Evolutionary conservation across 2,797 vertebrate species (phyloP), one percentile per base, ranked within the genome.

Genomic region (Galaxias olidus): DNA sequence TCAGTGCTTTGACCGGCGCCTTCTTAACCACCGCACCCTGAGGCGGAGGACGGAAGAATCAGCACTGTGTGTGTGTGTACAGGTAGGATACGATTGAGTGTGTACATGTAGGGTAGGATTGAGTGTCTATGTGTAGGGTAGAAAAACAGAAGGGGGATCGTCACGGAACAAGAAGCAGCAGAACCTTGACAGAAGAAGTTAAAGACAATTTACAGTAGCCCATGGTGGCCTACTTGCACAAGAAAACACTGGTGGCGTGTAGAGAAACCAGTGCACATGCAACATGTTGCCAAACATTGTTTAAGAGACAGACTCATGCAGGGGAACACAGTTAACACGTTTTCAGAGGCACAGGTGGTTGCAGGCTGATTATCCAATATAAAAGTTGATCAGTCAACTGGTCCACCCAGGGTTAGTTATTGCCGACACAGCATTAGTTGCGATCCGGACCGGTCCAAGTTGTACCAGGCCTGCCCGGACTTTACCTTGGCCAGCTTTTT

Each of bases 21-120:
- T 99, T 99, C 87, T 99, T 99, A 12, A 86, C 92, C 63, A 92
- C 87, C 13, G 89, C 73, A 69, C 88, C 90, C 96, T 98, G 77
- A 4, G 13, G 40, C 18, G 53, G 0, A 44, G 51, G 5, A 41
- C 0, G 57, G 1, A 14, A 13, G 14, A 20, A 11, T n/a, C n/a
- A n/a, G 14, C 11, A 40, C 14, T 18, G 15, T 30, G 30, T 30
- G 30, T 30, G 17, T 52, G 43, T 47, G 49, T 14, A 10, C 11
- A 14, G 9, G 20, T 47, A 45, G 15, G 14, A 7, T 12, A 10
- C 12, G n/a, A 41, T 9, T 12, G 11, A 10, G 45, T 15, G 17
- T 45, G 18, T 8, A n/a, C 7, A 13, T 20, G 30, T 49, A 54
- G 58, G 44, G 30, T 30, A 30, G 30, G 30, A 30, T 6, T 30